phyloP scores from a whole-genome alignment of 1,140 invertebrate species.

The Elymnias hypermnestra region DNA sequence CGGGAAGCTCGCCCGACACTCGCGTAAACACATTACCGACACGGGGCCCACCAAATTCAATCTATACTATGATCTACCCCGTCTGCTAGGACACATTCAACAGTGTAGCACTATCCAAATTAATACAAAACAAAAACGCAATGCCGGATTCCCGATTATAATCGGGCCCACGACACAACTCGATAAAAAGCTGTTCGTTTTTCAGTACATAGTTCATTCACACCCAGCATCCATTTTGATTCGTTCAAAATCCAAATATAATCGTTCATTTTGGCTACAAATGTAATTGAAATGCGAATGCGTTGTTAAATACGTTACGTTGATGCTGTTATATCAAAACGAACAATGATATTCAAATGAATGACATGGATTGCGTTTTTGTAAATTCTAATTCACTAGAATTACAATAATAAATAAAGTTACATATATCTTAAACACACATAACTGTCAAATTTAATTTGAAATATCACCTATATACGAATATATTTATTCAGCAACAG shows the following conservation, averaged over 20 bases:
- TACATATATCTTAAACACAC: no score
- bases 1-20: slow-evolving; percentile 56
- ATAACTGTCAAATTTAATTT: no score
- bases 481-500: no score
- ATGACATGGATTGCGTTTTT: no score
- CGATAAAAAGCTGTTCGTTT: slow-evolving; percentile 74
- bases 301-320: slow-evolving; percentile 47
- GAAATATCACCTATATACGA: no score
- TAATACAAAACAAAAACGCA: slow-evolving; percentile 53
- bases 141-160: slow-evolving; percentile 65
- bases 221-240: slow-evolving; percentile 78
- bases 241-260: slow-evolving; percentile 75
- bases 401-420: no score
- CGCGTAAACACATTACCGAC: slow-evolving; percentile 71
- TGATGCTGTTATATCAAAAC: slow-evolving; percentile 16
- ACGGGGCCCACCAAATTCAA: slow-evolving; percentile 56
- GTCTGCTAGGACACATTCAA: slow-evolving; percentile 37
- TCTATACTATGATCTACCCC: slow-evolving; percentile 35
- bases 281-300: slow-evolving; percentile 54
- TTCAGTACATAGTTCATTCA: slow-evolving; percentile 76
- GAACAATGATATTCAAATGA: no score
- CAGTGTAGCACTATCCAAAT: slow-evolving; percentile 49
- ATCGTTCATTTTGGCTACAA: slow-evolving; percentile 69
- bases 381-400: no score
- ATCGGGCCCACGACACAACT: slow-evolving; percentile 71